Conservation (phyloP, 2,797 vertebrate genomes). For the Enteromius treurensis region DNA sequence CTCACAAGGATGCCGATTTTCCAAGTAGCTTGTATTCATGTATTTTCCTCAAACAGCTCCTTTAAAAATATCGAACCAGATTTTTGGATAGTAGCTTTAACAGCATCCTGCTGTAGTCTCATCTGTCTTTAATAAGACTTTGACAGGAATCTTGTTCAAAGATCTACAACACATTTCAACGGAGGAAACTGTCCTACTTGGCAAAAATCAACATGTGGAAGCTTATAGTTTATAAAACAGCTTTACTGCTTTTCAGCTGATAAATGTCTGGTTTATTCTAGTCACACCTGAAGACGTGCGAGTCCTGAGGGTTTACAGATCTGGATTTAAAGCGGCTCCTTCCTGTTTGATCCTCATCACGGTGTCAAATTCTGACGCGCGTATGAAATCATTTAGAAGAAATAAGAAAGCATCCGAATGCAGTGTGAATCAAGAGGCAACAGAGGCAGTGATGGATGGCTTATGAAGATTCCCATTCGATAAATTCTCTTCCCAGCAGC, state of each 20-base stretch:
- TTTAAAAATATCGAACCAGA: background rate
- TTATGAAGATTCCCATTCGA: constrained; percentile 38
- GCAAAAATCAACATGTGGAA: background rate
- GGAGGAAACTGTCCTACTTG: background rate
- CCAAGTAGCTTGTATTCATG: background rate
- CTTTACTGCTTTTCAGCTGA: background rate
- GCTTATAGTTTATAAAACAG: background rate
- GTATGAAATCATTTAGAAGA: constrained; percentile 34
- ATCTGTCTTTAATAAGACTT: too few relatives aligned
- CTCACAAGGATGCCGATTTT: background rate
- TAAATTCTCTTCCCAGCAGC: constrained; percentile 1
- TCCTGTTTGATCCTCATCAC: constrained; percentile 22
- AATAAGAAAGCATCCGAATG: background rate
- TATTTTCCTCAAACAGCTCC: background rate
- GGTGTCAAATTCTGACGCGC: constrained; percentile 10
- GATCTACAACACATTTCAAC: background rate
- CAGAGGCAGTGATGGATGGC: constrained; percentile 19
- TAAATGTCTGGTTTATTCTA: constrained; percentile 12
- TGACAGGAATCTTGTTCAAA: background rate
- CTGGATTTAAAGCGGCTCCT: background rate
- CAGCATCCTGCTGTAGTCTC: background rate
- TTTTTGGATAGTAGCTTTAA: background rate
- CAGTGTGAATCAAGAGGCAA: constrained; percentile 15
- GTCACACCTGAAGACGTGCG: background rate
- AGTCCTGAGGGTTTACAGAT: constrained; percentile 30